Evolutionary conservation across 2,797 vertebrate genomes (phyloP).

Genomic region (Chromis chromis): DNA sequence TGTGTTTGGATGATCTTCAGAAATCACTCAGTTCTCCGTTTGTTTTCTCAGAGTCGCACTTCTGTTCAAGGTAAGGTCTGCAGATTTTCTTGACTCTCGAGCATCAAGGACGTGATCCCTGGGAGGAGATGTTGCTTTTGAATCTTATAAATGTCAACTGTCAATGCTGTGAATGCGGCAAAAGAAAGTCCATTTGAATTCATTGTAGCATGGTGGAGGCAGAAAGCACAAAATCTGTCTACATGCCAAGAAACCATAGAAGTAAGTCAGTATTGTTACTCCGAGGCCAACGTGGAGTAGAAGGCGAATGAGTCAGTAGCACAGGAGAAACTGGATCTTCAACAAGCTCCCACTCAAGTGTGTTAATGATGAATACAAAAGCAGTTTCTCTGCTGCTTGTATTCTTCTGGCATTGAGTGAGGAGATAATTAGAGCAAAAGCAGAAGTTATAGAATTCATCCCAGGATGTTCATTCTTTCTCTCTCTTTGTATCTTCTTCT

Average conservation of each 20-base stretch:
- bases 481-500: slow-evolving; percentile 40
- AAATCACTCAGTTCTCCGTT: not conserved
- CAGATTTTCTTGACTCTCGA: not conserved
- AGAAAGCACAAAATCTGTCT: not conserved
- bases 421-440: slow-evolving; percentile 69
- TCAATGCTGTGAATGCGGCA: not conserved
- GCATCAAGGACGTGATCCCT: slow-evolving; percentile 27
- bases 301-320: slow-evolving; percentile 13
- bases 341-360: slow-evolving; percentile 17
- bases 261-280: not conserved
- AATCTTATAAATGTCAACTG: not conserved
- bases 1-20: not conserved
- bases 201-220: not conserved
- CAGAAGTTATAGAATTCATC: slow-evolving; percentile 53
- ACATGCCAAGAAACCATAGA: not conserved
- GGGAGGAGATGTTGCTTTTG: not conserved
- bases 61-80: not conserved
- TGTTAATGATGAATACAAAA: slow-evolving; percentile 32
- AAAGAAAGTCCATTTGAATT: slow-evolving; percentile 8
- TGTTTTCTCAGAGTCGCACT: not conserved
- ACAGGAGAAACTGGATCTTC: slow-evolving; percentile 43
- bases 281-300: not conserved
- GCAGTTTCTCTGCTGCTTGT: slow-evolving; percentile 25
- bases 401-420: slow-evolving; percentile 49
- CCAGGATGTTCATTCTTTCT: slow-evolving; percentile 39